Evolutionary conservation across 2,888 invertebrate genomes (phyloP).

Genomic region (Athalia cordata): DNA sequence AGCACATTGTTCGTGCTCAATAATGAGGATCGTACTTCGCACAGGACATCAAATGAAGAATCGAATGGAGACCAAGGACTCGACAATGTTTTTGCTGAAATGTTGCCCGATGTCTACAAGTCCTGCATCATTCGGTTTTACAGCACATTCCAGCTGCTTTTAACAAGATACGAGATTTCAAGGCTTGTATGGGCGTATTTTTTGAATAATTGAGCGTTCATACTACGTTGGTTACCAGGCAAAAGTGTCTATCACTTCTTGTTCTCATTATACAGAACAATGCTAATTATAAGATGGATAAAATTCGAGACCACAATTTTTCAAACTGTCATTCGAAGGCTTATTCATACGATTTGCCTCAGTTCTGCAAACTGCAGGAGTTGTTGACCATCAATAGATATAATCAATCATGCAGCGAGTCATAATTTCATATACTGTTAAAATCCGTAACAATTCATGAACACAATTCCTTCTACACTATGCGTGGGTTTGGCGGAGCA

Average conservation of each 20-base stretch:
- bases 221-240: slow-evolving; percentile 43
- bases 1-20: slow-evolving; percentile 67
- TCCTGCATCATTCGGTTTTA: slow-evolving; percentile 57
- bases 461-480: neutral
- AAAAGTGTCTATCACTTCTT: slow-evolving; percentile 46
- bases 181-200: slow-evolving; percentile 42
- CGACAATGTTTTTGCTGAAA: slow-evolving; percentile 59
- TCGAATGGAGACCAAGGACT: slow-evolving; percentile 54
- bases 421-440: neutral
- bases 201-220: slow-evolving; percentile 39
- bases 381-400: neutral
- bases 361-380: neutral
- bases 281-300: neutral
- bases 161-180: slow-evolving; percentile 54
- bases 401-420: neutral
- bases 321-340: neutral
- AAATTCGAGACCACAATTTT: neutral
- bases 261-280: slow-evolving; percentile 12
- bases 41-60: slow-evolving; percentile 47
- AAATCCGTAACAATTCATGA: neutral
- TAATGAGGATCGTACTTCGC: slow-evolving; percentile 53
- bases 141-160: slow-evolving; percentile 71
- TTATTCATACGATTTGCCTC: neutral
- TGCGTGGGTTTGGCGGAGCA: neutral
- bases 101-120: slow-evolving; percentile 59